A percentile compares a stretch with the other conserved stretches of the same genome.
Conservation (phyloP, 2,888 invertebrate genomes). For the Linyphia triangularis region DNA sequence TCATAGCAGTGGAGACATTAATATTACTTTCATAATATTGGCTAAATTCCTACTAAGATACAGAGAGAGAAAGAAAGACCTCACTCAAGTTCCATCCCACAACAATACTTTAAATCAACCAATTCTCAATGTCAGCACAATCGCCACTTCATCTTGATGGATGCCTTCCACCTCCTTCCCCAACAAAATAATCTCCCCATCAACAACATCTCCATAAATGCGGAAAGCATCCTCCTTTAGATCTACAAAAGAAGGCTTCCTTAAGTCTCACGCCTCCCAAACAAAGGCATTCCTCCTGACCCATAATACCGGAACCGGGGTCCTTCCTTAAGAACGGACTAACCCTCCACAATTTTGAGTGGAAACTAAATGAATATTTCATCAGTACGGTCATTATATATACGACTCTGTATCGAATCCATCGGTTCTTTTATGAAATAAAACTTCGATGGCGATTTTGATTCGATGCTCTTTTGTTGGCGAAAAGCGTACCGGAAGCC, state of each 20-base stretch:
- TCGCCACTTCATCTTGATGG: not conserved
- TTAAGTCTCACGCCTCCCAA: slow-evolving; percentile 19
- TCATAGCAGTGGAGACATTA: too few relatives aligned
- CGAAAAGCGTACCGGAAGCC: slow-evolving; percentile 57
- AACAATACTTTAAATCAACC: too few relatives aligned
- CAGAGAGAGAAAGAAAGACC: too few relatives aligned
- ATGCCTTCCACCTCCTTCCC: not conserved
- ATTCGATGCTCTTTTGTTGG: slow-evolving; percentile 59
- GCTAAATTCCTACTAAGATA: too few relatives aligned
- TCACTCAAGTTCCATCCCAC: too few relatives aligned
- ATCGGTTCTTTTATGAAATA: not conserved
- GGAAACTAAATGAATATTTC: slow-evolving; percentile 55
- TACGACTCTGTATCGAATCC: slow-evolving; percentile 51
- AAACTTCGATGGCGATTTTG: slow-evolving; percentile 49
- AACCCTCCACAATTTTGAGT: slow-evolving; percentile 14
- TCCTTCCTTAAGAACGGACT: not conserved
- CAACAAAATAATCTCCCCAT: too few relatives aligned
- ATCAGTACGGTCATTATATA: slow-evolving; percentile 43
- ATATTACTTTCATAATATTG: too few relatives aligned
- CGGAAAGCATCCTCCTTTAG: not conserved
- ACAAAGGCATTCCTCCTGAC: slow-evolving; percentile 20
- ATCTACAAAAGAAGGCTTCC: not conserved
- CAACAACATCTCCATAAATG: not conserved
- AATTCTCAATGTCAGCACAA: too few relatives aligned
- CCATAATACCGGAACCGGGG: slow-evolving; percentile 15